These are phyloP conservation scores for Vidua macroura DNA, from an alignment of 2,113 vertebrate species.

Conservation along the genomic window DNA sequence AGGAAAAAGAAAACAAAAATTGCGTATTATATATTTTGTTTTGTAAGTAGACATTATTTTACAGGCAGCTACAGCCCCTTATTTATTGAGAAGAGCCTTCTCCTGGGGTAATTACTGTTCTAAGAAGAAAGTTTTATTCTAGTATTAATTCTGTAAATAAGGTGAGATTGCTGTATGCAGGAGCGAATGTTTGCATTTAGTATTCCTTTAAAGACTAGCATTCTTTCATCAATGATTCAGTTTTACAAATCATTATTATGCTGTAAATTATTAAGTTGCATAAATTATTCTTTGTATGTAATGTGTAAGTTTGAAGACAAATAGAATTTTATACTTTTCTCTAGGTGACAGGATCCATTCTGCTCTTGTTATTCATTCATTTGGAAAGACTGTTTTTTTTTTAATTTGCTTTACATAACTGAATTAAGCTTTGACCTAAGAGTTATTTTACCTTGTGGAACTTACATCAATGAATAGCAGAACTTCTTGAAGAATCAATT, in stretches of 20 bases:
- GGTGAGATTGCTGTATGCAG: neutral
- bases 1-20: neutral
- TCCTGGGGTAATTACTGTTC: neutral
- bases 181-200: neutral
- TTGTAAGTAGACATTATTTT: neutral
- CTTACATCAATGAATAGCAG: neutral
- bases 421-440: neutral
- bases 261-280: conserved; percentile 56
- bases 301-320: neutral
- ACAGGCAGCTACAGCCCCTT: neutral
- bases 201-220: conserved; percentile 32
- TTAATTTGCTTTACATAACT: conserved; percentile 5
- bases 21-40: neutral
- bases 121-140: neutral
- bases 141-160: conserved; percentile 44
- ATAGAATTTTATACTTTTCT: neutral
- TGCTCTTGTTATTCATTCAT: neutral
- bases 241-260: conserved; percentile 57
- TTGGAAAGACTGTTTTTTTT: neutral
- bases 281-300: conserved; percentile 49
- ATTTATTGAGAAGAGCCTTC: neutral
- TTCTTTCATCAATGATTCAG: conserved; percentile 56
- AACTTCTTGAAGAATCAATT: neutral
- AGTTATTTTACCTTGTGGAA: neutral
- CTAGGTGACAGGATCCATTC: neutral